Evolutionary conservation across 2,113 vertebrate genomes (phyloP).

Genomic region (Riparia riparia): DNA sequence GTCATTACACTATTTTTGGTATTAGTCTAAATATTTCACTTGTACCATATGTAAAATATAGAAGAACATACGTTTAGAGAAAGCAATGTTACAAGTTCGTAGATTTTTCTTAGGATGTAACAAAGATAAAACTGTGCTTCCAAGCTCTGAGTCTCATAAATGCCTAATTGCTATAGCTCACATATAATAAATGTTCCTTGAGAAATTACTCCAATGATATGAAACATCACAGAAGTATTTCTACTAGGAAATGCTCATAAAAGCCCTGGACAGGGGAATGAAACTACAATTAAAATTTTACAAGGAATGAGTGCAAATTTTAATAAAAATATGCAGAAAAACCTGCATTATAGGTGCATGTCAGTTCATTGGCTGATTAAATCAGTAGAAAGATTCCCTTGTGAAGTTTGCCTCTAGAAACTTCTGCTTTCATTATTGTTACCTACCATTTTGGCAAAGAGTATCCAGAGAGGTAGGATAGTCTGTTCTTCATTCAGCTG

Average conservation of each 20-base stretch:
- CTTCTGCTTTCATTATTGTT: not conserved
- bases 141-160: not conserved
- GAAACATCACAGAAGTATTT: not conserved
- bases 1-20: not conserved
- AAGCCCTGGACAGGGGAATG: not conserved
- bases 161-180: not conserved
- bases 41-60: not conserved
- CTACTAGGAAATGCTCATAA: not conserved
- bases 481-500: not conserved
- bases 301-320: not conserved
- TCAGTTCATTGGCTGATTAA: not conserved
- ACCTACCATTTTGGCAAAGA: not conserved
- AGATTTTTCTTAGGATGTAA: not conserved
- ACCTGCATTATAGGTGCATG: not conserved
- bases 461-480: not conserved
- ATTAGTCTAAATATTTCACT: not conserved
- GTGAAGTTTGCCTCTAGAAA: not conserved
- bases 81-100: not conserved
- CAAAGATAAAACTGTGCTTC: not conserved
- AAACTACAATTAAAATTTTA: constrained; percentile 10
- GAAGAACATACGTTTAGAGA: not conserved
- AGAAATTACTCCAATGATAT: not conserved
- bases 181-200: not conserved
- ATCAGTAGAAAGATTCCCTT: not conserved
- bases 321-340: not conserved